Evolutionary conservation across 2,888 invertebrate species (phyloP).

Genomic region (Beris morrisii): DNA sequence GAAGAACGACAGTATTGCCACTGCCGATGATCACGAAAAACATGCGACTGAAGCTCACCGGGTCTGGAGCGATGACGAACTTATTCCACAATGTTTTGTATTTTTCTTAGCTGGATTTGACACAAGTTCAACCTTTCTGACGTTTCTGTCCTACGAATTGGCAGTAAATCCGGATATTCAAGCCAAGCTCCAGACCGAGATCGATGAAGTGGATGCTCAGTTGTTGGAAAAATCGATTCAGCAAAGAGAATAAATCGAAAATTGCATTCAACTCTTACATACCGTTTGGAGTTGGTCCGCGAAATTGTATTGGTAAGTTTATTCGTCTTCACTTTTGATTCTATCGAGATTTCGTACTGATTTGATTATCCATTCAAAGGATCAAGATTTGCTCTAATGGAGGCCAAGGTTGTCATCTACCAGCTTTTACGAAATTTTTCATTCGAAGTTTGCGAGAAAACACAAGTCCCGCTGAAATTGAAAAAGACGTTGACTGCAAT

Average conservation of each 20-base stretch:
- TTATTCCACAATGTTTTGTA: constrained; percentile 46
- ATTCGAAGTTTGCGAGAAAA: too few species aligned
- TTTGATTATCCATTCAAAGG: too few species aligned
- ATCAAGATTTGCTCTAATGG: too few species aligned
- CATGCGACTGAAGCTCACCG: background rate
- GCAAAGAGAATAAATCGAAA: constrained; percentile 51
- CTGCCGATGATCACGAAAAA: constrained; percentile 4
- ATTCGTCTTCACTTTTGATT: background rate
- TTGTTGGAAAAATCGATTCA: constrained; percentile 55
- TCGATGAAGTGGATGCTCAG: constrained; percentile 53
- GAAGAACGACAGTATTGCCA: constrained; percentile 3
- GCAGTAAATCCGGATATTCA: constrained; percentile 60
- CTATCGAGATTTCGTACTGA: too few species aligned
- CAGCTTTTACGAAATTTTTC: too few species aligned
- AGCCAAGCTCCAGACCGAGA: constrained; percentile 57
- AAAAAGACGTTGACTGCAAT: too few species aligned
- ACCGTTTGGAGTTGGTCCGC: constrained; percentile 60
- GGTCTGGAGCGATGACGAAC: constrained; percentile 37
- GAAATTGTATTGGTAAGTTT: constrained; percentile 59
- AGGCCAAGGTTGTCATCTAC: too few species aligned
- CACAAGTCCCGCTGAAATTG: too few species aligned
- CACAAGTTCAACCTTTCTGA: constrained; percentile 53
- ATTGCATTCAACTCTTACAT: constrained; percentile 52
- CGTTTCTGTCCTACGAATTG: constrained; percentile 59
- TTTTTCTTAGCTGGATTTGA: constrained; percentile 60